Evolutionary conservation across 2,113 vertebrate species (phyloP).

Genomic region (Hiodon alosoides): DNA sequence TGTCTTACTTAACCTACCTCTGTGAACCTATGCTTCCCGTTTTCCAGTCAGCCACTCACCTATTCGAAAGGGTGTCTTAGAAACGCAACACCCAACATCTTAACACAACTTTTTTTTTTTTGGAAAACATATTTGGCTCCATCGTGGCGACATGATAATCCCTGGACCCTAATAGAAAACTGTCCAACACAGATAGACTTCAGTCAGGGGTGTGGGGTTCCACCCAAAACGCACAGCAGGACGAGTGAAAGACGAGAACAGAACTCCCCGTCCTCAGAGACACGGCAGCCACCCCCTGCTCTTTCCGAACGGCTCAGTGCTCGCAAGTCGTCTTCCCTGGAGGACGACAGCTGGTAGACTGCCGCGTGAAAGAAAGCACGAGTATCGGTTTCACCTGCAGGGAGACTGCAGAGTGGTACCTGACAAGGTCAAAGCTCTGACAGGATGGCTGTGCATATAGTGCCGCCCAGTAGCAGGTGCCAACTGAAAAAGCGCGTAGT

Average conservation of each 20-base stretch:
- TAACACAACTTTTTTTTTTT: too few species aligned
- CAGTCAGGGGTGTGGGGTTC: conserved; percentile 10
- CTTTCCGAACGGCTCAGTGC: neutral
- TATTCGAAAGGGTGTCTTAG: neutral
- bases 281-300: neutral
- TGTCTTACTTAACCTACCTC: too few species aligned
- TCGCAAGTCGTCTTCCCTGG: neutral
- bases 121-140: too few species aligned
- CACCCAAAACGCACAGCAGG: conserved; percentile 26
- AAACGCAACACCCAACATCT: neutral
- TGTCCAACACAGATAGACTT: conserved; percentile 19
- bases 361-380: neutral
- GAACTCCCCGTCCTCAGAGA: neutral
- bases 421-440: neutral
- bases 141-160: neutral
- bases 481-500: conserved; percentile 10
- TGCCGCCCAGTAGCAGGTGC: neutral
- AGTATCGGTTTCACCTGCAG: neutral
- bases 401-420: neutral
- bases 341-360: neutral
- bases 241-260: neutral
- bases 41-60: too few species aligned
- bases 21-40: too few species aligned
- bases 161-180: conserved; percentile 9
- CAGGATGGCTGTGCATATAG: neutral